Evolutionary conservation across 2,797 vertebrate genomes (phyloP).

Genomic region (Notolabrus celidotus): DNA sequence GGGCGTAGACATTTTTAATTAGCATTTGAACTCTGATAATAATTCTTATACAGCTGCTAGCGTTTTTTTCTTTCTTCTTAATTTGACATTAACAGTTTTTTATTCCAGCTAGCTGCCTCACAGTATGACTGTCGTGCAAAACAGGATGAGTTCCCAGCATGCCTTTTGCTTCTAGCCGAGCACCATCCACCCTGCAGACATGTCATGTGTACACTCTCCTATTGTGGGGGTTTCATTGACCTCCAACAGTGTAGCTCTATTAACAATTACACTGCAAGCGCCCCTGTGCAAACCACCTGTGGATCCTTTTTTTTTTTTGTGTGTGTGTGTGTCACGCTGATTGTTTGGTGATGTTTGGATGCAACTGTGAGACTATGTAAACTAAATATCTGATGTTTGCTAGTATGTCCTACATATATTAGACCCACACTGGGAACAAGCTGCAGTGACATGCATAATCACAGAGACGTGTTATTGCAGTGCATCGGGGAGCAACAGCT

Average conservation of each 20-base stretch:
- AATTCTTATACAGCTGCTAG: neutral
- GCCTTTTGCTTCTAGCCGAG: neutral
- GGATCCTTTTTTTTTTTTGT: conserved; percentile 3
- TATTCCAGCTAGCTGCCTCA: neutral
- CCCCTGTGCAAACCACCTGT: conserved; percentile 4
- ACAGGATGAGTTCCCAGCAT: neutral
- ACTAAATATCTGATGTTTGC: neutral
- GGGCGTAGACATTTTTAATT: neutral
- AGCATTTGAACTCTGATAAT: neutral
- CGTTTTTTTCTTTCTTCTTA: neutral
- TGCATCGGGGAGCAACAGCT: conserved; percentile 16
- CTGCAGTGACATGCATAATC: conserved; percentile 1
- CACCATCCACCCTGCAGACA: neutral
- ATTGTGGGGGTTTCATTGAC: neutral
- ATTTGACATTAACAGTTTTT: neutral
- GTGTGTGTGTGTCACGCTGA: too few relatives aligned
- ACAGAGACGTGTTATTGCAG: conserved; percentile 1
- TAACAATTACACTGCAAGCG: neutral
- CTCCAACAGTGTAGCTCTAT: neutral
- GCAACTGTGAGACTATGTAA: neutral
- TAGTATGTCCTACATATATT: neutral
- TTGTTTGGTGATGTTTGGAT: neutral
- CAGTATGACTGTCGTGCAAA: neutral
- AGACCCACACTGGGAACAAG: neutral
- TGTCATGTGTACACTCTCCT: neutral